Percentiles rank a stretch among this genome's conserved stretches.
These are phyloP conservation scores for Hydrolagus affinis DNA, from an alignment of 2,113 vertebrate genomes.

Conservation along the genomic window DNA sequence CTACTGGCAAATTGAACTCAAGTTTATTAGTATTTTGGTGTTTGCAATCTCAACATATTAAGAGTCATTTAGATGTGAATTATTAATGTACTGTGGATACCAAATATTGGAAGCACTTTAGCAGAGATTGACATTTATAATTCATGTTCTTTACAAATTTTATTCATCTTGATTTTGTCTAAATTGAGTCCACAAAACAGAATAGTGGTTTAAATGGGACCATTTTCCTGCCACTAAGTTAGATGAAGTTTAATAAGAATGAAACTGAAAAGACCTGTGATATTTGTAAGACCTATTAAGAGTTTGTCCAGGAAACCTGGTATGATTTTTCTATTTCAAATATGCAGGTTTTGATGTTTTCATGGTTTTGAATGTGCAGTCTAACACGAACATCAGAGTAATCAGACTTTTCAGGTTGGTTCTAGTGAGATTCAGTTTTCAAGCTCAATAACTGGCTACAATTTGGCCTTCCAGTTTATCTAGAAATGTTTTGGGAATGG, in stretches of 20 bases:
- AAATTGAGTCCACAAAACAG: background rate
- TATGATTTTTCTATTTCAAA: background rate
- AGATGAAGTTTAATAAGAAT: background rate
- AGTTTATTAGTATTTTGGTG: background rate
- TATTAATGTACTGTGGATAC: background rate
- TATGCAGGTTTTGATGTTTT: background rate
- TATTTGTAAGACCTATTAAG: background rate
- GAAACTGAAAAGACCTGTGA: background rate
- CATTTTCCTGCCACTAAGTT: background rate
- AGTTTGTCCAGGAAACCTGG: background rate
- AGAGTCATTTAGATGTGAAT: background rate
- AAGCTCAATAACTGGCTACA: background rate
- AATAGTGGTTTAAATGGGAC: background rate
- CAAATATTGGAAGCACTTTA: slow-evolving; percentile 12
- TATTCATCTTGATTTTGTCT: background rate
- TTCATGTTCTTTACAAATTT: background rate
- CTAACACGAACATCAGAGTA: background rate
- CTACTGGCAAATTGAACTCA: background rate
- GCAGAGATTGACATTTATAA: background rate
- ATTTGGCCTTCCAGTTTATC: background rate
- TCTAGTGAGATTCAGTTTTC: background rate
- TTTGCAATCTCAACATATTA: background rate
- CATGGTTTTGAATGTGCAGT: background rate
- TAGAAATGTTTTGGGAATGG: background rate
- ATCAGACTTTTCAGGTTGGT: background rate